Conservation (phyloP, 2,888 invertebrate species). For the Andrena minutula region DNA sequence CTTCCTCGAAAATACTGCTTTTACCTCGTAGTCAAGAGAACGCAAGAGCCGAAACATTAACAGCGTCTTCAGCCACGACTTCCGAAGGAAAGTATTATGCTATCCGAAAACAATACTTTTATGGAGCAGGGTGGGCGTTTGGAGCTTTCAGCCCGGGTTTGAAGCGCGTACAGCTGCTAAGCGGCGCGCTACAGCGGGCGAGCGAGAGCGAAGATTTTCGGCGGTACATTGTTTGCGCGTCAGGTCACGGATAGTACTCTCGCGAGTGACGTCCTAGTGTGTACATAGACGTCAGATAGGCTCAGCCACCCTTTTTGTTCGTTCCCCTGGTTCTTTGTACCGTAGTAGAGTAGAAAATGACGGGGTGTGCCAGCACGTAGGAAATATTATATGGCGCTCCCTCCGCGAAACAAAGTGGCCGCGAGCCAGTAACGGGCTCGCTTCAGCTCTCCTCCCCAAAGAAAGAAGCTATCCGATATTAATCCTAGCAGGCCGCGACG, state of each 20-base stretch:
- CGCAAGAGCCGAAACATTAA: not conserved
- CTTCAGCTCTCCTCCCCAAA: conserved; percentile 6
- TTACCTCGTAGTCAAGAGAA: not conserved
- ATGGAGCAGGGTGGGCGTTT: conserved; percentile 1
- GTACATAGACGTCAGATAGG: conserved; percentile 57
- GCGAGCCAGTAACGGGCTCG: conserved; percentile 61
- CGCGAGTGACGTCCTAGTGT: conserved; percentile 43
- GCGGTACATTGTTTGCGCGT: conserved; percentile 61
- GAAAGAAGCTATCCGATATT: conserved; percentile 61
- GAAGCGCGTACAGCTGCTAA: conserved; percentile 35
- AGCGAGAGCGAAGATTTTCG: conserved; percentile 63
- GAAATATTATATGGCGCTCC: conserved; percentile 65
- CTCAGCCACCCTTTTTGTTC: conserved; percentile 42
- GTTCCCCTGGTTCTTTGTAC: conserved; percentile 22
- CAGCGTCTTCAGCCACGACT: not conserved
- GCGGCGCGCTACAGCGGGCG: not conserved
- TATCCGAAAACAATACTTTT: conserved; percentile 49
- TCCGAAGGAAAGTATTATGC: conserved; percentile 7
- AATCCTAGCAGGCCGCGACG: conserved; percentile 25
- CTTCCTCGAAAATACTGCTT: not conserved
- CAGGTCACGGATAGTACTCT: conserved; percentile 50
- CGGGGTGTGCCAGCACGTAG: conserved; percentile 49
- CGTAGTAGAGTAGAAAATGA: conserved; percentile 57
- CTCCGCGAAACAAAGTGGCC: conserved; percentile 59
- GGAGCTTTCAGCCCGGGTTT: conserved; percentile 27